Conservation (phyloP, 2,888 invertebrate genomes). For the Lasioglossum leucozonium region DNA sequence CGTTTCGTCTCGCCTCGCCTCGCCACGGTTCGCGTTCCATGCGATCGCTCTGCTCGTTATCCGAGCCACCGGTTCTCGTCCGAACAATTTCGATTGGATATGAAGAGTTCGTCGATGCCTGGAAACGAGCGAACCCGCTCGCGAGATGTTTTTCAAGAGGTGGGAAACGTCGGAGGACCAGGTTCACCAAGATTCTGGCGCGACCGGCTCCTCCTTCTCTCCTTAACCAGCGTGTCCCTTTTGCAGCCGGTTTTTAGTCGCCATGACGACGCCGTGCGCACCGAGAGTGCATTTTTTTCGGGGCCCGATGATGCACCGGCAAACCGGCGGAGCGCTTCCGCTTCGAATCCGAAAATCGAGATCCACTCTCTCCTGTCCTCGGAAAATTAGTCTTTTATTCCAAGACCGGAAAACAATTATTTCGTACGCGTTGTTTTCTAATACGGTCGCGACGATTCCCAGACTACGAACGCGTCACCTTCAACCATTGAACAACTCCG, state of each 20-base stretch:
- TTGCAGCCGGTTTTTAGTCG: constrained; percentile 68
- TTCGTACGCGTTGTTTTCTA: too few species aligned
- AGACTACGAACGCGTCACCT: neutral
- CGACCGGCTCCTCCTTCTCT: constrained; percentile 56
- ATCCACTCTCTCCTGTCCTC: neutral
- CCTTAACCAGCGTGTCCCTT: constrained; percentile 67
- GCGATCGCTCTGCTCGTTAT: constrained; percentile 8
- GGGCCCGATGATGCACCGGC: too few species aligned
- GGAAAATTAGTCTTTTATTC: neutral
- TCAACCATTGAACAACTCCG: neutral
- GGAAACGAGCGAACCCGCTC: constrained; percentile 1
- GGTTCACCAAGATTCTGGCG: constrained; percentile 18
- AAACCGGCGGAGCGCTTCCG: too few species aligned
- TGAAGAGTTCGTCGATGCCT: neutral
- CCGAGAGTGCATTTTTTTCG: constrained; percentile 46
- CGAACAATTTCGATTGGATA: constrained; percentile 14
- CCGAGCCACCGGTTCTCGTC: constrained; percentile 17
- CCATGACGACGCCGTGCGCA: constrained; percentile 35
- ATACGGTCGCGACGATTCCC: neutral
- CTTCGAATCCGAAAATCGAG: neutral
- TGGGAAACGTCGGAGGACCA: constrained; percentile 2
- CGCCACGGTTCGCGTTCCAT: neutral
- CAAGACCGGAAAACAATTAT: neutral
- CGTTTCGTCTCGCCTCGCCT: too few species aligned
- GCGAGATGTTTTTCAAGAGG: neutral